Conservation (phyloP, 2,888 invertebrate genomes). For the Gortyna flavago region DNA sequence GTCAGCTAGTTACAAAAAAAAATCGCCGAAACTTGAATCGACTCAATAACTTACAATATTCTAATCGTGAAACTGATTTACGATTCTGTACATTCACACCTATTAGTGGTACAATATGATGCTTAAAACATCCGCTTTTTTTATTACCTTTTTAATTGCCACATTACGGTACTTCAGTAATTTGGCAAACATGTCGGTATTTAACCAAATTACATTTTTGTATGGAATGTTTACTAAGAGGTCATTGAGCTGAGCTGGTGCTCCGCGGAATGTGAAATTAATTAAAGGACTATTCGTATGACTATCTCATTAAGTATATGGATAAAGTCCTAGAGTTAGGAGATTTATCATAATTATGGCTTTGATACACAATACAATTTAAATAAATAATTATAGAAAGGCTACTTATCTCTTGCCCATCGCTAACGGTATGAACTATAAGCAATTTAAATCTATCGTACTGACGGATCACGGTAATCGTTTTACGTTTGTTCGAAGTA, state of each 20-base stretch:
- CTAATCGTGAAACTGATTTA: conserved; percentile 18
- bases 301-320: neutral
- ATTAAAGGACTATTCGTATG: conserved; percentile 11
- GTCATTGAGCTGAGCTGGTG: conserved; percentile 33
- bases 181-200: conserved; percentile 45
- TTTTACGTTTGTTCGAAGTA: conserved; percentile 26
- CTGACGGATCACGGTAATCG: conserved; percentile 32
- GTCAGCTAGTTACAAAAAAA: neutral
- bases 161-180: conserved; percentile 48
- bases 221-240: conserved; percentile 27
- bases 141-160: conserved; percentile 37
- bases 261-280: neutral
- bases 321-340: neutral
- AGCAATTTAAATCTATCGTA: conserved; percentile 44
- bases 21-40: neutral
- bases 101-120: conserved; percentile 44
- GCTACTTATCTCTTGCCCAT: conserved; percentile 20
- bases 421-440: conserved; percentile 37
- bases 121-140: conserved; percentile 27
- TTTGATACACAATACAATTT: conserved; percentile 4
- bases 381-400: conserved; percentile 31
- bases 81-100: neutral
- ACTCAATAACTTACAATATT: neutral
- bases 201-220: conserved; percentile 31
- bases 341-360: neutral